Conservation (phyloP, 2,113 vertebrate genomes). For the Myodes glareolus region DNA sequence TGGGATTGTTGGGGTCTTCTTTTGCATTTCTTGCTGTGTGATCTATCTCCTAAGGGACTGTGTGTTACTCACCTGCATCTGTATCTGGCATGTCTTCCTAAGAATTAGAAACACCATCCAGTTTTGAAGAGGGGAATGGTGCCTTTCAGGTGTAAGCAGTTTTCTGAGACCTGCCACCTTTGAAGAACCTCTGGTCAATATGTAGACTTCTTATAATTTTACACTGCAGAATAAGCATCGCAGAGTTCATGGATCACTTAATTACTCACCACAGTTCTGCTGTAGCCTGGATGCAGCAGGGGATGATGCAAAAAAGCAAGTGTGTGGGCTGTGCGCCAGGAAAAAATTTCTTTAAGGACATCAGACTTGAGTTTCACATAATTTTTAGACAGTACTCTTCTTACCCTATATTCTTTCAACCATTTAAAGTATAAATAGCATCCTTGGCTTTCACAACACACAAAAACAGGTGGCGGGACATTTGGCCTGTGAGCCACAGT, state of each 20-base stretch:
- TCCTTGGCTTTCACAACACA: neutral
- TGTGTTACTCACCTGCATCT: neutral
- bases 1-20: neutral
- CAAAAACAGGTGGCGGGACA: neutral
- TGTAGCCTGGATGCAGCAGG: neutral
- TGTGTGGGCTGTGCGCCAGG: neutral
- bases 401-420: conserved; percentile 19
- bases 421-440: conserved; percentile 37
- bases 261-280: too few species aligned
- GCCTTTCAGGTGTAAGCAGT: neutral
- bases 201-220: neutral
- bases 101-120: neutral
- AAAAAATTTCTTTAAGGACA: neutral
- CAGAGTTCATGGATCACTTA: neutral
- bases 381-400: conserved; percentile 33
- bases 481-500: neutral
- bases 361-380: conserved; percentile 21
- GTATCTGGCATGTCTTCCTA: neutral
- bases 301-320: neutral
- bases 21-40: neutral
- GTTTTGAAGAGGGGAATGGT: neutral
- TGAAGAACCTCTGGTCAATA: neutral
- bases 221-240: neutral
- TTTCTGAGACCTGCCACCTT: neutral
- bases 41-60: neutral